Conservation (phyloP, 1,140 invertebrate genomes). For the Temnothorax longispinosus region DNA sequence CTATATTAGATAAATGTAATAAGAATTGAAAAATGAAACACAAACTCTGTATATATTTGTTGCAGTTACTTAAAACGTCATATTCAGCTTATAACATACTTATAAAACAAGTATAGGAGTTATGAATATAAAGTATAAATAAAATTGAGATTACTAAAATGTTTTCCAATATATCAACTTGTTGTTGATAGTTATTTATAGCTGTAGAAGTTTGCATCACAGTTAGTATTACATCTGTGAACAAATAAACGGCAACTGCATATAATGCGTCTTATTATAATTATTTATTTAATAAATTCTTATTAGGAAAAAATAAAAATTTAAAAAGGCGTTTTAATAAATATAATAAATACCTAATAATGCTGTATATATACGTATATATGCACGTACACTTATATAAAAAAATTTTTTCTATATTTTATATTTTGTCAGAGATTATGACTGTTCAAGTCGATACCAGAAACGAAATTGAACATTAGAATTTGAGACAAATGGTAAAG, state of each 20-base stretch:
- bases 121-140: neutral
- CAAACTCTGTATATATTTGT: neutral
- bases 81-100: too few relatives aligned
- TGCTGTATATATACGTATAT: too few relatives aligned
- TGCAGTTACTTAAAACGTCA: too few relatives aligned
- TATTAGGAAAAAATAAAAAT: neutral
- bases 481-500: neutral
- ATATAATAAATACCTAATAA: neutral
- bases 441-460: neutral
- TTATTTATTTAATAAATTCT: neutral
- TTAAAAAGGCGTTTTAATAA: neutral
- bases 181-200: neutral
- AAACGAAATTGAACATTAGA: neutral
- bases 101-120: constrained; percentile 44
- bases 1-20: neutral
- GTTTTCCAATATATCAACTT: neutral
- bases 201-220: neutral
- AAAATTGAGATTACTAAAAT: neutral
- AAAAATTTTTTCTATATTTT: too few relatives aligned
- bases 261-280: neutral
- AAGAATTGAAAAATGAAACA: neutral
- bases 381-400: too few relatives aligned
- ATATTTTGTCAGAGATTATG: too few relatives aligned
- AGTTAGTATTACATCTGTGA: neutral
- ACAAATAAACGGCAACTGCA: constrained; percentile 8